Base-by-base conservation (phyloP, 1,140 invertebrate species). In the Aphelinus certus region DNA sequence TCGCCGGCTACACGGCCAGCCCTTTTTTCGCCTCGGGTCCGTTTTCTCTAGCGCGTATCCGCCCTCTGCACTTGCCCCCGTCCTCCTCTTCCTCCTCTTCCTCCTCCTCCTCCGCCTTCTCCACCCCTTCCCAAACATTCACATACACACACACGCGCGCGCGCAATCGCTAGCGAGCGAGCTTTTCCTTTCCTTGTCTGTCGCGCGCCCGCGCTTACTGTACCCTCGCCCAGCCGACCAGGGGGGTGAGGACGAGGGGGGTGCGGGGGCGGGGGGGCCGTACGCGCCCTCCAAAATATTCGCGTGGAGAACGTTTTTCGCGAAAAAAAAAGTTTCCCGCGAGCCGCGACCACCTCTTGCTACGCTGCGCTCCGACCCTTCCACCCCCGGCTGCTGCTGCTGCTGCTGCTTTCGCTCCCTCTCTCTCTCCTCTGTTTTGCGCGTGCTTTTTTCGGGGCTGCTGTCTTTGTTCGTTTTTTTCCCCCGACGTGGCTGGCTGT, bases 21-120 rank as follows among this genome's bases (percentile, higher is more conserved):
- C 72, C 58, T 75, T 77, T 65, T 75, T 72, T 76, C 73, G 71
- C 76, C 63, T 74, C 66, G 64, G 71, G 73, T 76, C 69, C 71
- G 43, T 67, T 73, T 74, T 62, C 65, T 65, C 65, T 26, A 64
- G 5, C 42, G 53, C 48, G 43, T 60, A 26, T 58, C 55, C 64
- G 42, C 42, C 49, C 55, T 46, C 60, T 55, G 68, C 58, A 10
- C 47, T 43, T 42, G 55, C 58, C 48, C 62, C 62, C 67, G 56
- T 62, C 70, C 45, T 56, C 62, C 47, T 66, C 75, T 58, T 63
- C 68, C 58, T 64, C 71, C 63, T 56, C 60, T 56, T 62, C 10
- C 66, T 73, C 67, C 66, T 64, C 51, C 9, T 55, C 9, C 7
- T 9, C 42, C 47, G 47, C 47, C 47, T 55, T 42, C 58, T 64